Evolutionary conservation across 2,888 invertebrate genomes (phyloP).

Genomic region (Euzophera pinguis): DNA sequence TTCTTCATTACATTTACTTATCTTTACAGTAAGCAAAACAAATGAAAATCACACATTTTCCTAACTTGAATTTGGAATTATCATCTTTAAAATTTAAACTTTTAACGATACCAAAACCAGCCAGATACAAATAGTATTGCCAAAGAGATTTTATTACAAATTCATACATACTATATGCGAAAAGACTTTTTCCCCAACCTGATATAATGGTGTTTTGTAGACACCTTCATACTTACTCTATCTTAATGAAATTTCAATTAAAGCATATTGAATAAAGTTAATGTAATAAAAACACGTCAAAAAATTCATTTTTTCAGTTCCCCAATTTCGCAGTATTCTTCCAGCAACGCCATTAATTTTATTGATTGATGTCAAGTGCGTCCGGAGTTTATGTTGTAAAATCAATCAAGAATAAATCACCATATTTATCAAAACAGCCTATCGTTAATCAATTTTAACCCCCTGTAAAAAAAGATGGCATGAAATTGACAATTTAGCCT

Average conservation of each 20-base stretch:
- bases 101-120: too few relatives aligned
- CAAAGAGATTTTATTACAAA: too few relatives aligned
- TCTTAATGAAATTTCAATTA: neutral
- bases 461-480: slow-evolving; percentile 19
- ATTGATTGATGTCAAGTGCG: slow-evolving; percentile 49
- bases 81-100: too few relatives aligned
- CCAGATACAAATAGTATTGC: too few relatives aligned
- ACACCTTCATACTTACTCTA: too few relatives aligned
- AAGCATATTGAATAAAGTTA: neutral
- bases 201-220: too few relatives aligned
- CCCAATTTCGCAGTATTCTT: slow-evolving; percentile 35
- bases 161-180: too few relatives aligned
- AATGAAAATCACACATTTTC: too few relatives aligned
- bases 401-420: slow-evolving; percentile 44
- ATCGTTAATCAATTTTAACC: neutral
- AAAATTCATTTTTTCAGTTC: slow-evolving; percentile 26
- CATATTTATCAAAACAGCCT: slow-evolving; percentile 3
- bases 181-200: too few relatives aligned
- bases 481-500: slow-evolving; percentile 20
- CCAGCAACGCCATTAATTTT: slow-evolving; percentile 44
- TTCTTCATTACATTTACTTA: too few relatives aligned
- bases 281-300: neutral
- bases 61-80: too few relatives aligned
- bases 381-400: slow-evolving; percentile 40
- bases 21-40: too few relatives aligned